Evolutionary conservation across 1,140 invertebrate genomes (phyloP).

Genomic region (Drosophila nannoptera): DNA sequence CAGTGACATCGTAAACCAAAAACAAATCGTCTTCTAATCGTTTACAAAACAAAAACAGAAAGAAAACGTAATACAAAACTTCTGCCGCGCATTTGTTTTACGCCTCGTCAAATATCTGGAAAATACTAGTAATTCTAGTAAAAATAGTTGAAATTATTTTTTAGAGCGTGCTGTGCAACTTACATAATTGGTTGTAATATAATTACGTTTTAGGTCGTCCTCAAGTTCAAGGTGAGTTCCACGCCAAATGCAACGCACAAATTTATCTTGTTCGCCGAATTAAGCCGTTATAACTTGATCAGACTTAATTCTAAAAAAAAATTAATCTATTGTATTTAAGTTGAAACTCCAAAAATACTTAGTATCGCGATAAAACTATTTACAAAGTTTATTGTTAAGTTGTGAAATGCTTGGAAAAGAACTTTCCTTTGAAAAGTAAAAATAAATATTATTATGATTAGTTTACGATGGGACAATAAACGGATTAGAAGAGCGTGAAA

Average conservation of each 20-base stretch:
- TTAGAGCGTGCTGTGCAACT: constrained; percentile 50
- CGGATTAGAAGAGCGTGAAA: constrained; percentile 4
- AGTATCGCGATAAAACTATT: too few species aligned
- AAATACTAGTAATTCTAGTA: constrained; percentile 8
- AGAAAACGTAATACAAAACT: neutral
- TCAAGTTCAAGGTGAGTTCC: constrained; percentile 59
- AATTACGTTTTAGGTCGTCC: constrained; percentile 41
- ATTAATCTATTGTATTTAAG: too few species aligned
- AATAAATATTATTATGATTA: constrained; percentile 3
- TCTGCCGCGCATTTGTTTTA: constrained; percentile 28
- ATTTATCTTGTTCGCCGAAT: too few species aligned
- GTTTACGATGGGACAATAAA: neutral
- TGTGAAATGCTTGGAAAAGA: neutral
- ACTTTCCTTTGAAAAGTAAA: neutral
- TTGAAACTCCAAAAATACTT: too few species aligned
- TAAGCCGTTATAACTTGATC: too few species aligned
- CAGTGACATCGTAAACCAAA: constrained; percentile 13
- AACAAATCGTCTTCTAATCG: neutral
- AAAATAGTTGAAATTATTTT: constrained; percentile 29
- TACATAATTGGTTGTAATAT: constrained; percentile 60
- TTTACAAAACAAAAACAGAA: neutral
- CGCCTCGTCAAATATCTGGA: constrained; percentile 32
- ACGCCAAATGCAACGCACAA: constrained; percentile 7
- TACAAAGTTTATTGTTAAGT: too few species aligned
- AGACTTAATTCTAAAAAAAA: too few species aligned